phyloP scores from a whole-genome alignment of 2,113 vertebrate genomes.

The Mungos mungo region DNA sequence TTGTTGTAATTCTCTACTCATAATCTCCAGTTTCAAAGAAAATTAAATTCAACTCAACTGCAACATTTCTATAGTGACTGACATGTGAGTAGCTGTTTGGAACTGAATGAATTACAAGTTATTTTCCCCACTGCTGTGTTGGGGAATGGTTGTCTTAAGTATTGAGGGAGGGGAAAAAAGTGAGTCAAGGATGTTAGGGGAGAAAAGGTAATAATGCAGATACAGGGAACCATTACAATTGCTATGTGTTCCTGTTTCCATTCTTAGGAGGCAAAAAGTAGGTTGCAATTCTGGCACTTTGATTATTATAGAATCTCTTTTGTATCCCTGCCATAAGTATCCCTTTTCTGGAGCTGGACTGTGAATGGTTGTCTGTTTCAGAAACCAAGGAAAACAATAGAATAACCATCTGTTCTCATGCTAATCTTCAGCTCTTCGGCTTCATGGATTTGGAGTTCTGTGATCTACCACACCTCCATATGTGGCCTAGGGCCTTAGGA shows the following conservation, averaged over 20 bases:
- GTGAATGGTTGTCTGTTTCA: background rate
- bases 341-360: background rate
- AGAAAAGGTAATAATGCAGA: background rate
- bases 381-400: background rate
- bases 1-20: background rate
- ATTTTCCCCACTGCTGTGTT: background rate
- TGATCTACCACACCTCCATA: rapidly evolving
- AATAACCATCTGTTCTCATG: background rate
- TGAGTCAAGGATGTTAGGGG: background rate
- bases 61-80: background rate
- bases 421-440: background rate
- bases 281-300: background rate
- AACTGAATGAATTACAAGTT: background rate
- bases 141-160: background rate
- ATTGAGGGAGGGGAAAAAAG: background rate
- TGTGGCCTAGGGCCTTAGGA: too few relatives aligned
- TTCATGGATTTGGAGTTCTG: background rate
- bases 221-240: background rate
- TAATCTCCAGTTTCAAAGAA: background rate
- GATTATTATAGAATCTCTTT: background rate
- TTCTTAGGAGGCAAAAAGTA: background rate
- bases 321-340: background rate
- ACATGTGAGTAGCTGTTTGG: background rate
- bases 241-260: background rate
- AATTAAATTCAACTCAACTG: background rate